Evolutionary conservation across 2,888 invertebrate species (phyloP), one percentile per base, ranked within the genome.

Genomic region (Apamea crenata): DNA sequence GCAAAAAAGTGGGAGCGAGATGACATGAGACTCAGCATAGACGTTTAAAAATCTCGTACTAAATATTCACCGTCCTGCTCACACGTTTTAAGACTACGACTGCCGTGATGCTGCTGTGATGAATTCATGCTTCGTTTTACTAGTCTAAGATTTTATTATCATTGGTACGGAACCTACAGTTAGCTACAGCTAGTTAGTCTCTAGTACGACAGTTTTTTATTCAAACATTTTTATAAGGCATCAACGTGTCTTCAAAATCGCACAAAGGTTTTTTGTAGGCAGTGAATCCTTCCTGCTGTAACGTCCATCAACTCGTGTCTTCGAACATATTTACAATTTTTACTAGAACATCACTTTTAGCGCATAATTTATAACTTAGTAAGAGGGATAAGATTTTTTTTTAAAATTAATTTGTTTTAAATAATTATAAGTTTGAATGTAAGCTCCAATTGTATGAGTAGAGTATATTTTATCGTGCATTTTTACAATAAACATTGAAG

Each of bases 401-500:
- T 75, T 71, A 80, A 21, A 79, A 79, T 73, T 72, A 83, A 69
- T 88, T 78, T 78, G 75, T 82, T 84, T 79, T 78, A 73, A 87
- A 65, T 87, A 76, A 77, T 81, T 77, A 44, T 88, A 85, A 81
- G 82, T 63, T 67, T 81, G 78, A 66, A 78, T 83, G 76, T 87
- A 78, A 84, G 73, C 78, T 81, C 80, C 69, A 82, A 80, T 72
- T 81, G 74, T 87, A 79, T 77, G 78, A 53, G 50, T 77, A 53
- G 63, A 71, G 61, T 73, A 78, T 75, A 80, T 75, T 88, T 82
- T 84, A 79, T 81, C 74, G 74, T 82, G 81, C 71, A 68, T 79
- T 83, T 81, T 79, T 81, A 77, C 65, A 84, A 76, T 86, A 90
- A 88, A 87, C 81, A 77, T 78, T 83, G 80, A 87, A 88, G 80